phyloP scores from a whole-genome alignment of 1,140 invertebrate genomes.

The Atta cephalotes region DNA sequence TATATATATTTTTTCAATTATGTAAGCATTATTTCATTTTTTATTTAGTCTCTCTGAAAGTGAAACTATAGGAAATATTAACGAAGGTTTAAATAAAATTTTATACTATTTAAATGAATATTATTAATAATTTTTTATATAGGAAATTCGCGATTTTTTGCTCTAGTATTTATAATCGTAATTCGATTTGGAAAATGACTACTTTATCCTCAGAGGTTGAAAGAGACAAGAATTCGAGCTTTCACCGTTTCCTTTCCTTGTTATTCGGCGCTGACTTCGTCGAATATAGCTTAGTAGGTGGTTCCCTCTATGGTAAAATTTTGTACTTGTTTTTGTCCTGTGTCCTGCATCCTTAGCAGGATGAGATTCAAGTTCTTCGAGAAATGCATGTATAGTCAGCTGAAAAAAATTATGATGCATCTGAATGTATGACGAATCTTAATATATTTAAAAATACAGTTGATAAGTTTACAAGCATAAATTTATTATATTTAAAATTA shows the following conservation, averaged over 20 bases:
- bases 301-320: conserved; percentile 77
- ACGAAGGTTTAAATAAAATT: background rate
- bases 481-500: conserved; percentile 9
- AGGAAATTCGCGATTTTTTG: background rate
- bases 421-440: too few relatives aligned
- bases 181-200: conserved; percentile 61
- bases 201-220: conserved; percentile 80
- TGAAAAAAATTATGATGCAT: background rate
- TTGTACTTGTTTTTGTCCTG: conserved; percentile 68
- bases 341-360: conserved; percentile 56
- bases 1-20: background rate
- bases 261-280: conserved; percentile 81
- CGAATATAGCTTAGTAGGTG: conserved; percentile 74
- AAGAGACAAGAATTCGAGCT: conserved; percentile 78
- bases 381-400: background rate
- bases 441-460: background rate
- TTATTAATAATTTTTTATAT: background rate
- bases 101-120: background rate
- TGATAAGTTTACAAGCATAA: background rate
- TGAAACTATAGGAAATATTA: background rate
- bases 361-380: background rate
- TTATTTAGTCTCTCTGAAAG: background rate
- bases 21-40: background rate
- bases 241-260: conserved; percentile 75
- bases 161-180: conserved; percentile 7